Evolutionary conservation across 2,113 vertebrate species (phyloP), one percentile per base, ranked within the genome.

Genomic region (Hylia prasina): DNA sequence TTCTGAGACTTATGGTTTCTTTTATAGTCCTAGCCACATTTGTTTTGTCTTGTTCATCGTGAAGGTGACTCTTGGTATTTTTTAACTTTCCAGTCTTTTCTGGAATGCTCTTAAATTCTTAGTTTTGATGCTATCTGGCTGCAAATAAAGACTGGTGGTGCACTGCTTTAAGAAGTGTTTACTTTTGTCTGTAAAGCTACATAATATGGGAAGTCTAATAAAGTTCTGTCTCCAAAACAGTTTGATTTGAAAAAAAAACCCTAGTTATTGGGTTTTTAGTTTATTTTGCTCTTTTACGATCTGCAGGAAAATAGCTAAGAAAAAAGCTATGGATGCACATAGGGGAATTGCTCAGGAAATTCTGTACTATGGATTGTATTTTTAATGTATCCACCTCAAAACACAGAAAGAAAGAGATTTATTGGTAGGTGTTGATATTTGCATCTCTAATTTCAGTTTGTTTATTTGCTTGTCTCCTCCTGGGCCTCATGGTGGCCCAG

Each of bases 71-170:
- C 33, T 79, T 78, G 15, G 27, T 85, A 30, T 65, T 73, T 85
- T 71, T 47, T 50, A 72, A 77, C 15, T 76, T 13, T 65, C 50
- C 11, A n/a, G 47, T n/a, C 33, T 65, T 79, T 89, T 63, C 23
- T 73, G 72, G 54, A 91, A 63, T 73, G 50, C 54, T 94, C 58
- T 39, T 82, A 85, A 91, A 87, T 72, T 76, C 84, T 79, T 75
- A 27, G 44, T 25, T 72, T 65, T 82, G 84, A 56, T 92, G 64
- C 12, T 91, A 39, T 87, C 61, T 93, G 61, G 15, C n/a, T 57
- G 48, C 61, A 79, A 54, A 85, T 37, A 79, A 82, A 37, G 25
- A 24, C 44, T 37, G 14, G n/a, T 70, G 58, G 27, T 80, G 40
- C 40, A 24, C 25, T 88, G 18, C 15, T 13, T 60, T 42, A 31